These are phyloP conservation scores for Alca torda DNA, from an alignment of 2,797 vertebrate species.

Conservation along the genomic window DNA sequence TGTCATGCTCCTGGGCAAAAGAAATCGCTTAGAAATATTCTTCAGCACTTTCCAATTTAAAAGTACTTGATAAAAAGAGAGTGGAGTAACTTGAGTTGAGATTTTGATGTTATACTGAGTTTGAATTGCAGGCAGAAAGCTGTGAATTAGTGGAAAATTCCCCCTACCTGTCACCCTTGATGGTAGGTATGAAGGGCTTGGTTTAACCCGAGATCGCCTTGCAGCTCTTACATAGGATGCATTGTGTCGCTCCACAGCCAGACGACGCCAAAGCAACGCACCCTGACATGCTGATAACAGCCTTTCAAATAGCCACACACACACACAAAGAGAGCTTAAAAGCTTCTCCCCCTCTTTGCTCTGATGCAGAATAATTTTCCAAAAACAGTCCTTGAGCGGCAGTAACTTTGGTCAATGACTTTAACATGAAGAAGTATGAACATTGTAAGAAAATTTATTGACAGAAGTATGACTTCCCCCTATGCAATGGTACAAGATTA, in stretches of 20 bases:
- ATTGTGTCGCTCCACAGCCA: slow-evolving; percentile 76
- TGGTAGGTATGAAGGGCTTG: not conserved
- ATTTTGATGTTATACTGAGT: not conserved
- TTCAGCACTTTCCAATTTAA: slow-evolving; percentile 30
- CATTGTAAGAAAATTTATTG: slow-evolving; percentile 40
- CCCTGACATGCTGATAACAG: slow-evolving; percentile 69
- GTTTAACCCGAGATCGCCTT: slow-evolving; percentile 29
- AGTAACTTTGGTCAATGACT: slow-evolving; percentile 8
- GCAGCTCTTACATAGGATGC: slow-evolving; percentile 59
- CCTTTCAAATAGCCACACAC: slow-evolving; percentile 31
- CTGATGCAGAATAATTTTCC: slow-evolving; percentile 45
- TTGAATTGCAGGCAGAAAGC: slow-evolving; percentile 13
- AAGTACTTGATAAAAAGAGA: slow-evolving; percentile 37
- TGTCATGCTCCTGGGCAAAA: not conserved
- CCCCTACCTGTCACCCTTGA: slow-evolving; percentile 5
- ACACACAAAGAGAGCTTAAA: slow-evolving; percentile 33
- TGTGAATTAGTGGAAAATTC: not conserved
- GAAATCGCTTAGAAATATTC: not conserved
- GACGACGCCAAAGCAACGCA: slow-evolving; percentile 71
- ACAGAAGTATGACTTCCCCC: slow-evolving; percentile 46
- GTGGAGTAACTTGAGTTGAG: slow-evolving; percentile 28
- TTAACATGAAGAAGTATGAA: not conserved
- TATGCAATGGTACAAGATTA: not conserved
- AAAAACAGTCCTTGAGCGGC: slow-evolving; percentile 32
- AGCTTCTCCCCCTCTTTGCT: slow-evolving; percentile 42